Base-by-base conservation (phyloP, 1,140 invertebrate genomes). In the Nixonia krombeini region DNA sequence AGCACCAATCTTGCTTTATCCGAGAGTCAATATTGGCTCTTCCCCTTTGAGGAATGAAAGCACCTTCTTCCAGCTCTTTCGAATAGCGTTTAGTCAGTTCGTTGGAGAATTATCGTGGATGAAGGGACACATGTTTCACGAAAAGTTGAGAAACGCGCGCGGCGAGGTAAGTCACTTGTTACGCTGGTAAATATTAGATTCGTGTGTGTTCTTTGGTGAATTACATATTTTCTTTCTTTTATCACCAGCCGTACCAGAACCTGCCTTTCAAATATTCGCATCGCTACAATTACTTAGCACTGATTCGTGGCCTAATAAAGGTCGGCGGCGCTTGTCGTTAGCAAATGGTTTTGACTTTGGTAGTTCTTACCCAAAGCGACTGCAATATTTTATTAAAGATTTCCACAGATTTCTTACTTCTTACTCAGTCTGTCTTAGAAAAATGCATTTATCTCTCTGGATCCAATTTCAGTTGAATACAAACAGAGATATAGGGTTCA, bases 11-110 rank as follows among this genome's bases (percentile, higher is more conserved):
- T 55, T 49, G 49, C 28, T 41, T 61, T 70, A 70, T 70, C 61
- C 56, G 12, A 47, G 4, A 55, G 66, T 70, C 56, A 70, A 70
- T 70, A 70, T 64, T 70, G 37, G 46, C 26, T 64, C 49, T 63
- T 13, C 40, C 38, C 61, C 58, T 62, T 68, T 62, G 50, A n/a
- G n/a, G n/a, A n/a, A n/a, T n/a, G n/a, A n/a, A n/a, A n/a, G n/a
- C n/a, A n/a, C n/a, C n/a, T n/a, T n/a, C n/a, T n/a, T 46, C 37
- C 31, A 25, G 17, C 18, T 52, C 53, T 58, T 47, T 47, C 46
- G 40, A 49, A 66, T 58, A 28, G 5, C 49, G 52, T 57, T 52
- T 56, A 57, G 55, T 58, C 40, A 61, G 51, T 53, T 47, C 42
- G 47, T 53, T 16, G 37, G 26, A 35, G 47, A 53, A 57, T 61